Evolutionary conservation across 2,113 vertebrate genomes (phyloP).

Genomic region (Onychostoma macrolepis): DNA sequence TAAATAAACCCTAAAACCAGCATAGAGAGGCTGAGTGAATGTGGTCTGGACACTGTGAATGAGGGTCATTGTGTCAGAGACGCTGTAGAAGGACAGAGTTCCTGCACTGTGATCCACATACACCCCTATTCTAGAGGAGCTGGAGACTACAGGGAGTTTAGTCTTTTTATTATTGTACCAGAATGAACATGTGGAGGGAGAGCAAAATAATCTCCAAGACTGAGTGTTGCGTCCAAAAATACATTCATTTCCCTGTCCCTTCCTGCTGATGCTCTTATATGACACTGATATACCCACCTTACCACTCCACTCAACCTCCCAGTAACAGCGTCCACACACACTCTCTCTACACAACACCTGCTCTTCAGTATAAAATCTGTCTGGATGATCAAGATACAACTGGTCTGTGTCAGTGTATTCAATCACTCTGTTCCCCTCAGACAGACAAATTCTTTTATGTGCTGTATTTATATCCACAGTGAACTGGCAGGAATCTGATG

Average conservation of each 20-base stretch:
- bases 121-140: constrained; percentile 3
- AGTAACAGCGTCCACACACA: background rate
- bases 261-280: background rate
- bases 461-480: background rate
- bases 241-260: accelerated
- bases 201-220: background rate
- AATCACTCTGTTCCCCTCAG: background rate
- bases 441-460: background rate
- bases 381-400: background rate
- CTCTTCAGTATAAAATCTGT: accelerated
- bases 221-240: background rate
- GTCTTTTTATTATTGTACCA: background rate
- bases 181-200: background rate
- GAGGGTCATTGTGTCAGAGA: too few relatives aligned
- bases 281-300: background rate
- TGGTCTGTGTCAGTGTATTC: background rate
- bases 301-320: background rate
- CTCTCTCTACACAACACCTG: background rate
- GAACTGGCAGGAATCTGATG: background rate
- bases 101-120: too few relatives aligned
- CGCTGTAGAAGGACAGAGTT: too few relatives aligned
- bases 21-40: constrained; percentile 7
- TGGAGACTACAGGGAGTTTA: background rate
- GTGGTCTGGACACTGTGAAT: too few relatives aligned
- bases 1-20: background rate